These are phyloP conservation scores for Scartelaos histophorus DNA, from an alignment of 2,113 vertebrate species.

Conservation along the genomic window DNA sequence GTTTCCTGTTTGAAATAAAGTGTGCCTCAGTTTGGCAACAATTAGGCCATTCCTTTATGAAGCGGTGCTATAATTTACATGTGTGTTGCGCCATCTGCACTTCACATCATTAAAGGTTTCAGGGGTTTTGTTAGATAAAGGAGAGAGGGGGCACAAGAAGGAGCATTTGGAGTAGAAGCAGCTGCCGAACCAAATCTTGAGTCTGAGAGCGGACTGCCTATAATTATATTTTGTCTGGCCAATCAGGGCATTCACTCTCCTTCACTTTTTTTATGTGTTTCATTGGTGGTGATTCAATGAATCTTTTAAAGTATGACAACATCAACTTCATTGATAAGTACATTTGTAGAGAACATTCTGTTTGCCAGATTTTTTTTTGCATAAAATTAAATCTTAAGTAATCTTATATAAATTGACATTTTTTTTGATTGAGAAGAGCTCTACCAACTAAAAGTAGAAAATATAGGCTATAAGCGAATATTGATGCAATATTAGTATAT, in stretches of 20 bases:
- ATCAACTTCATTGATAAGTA: background rate
- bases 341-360: background rate
- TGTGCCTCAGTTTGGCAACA: constrained; percentile 6
- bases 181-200: constrained; percentile 3
- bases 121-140: constrained; percentile 7
- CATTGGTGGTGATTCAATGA: background rate
- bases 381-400: too few species aligned
- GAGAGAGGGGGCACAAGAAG: background rate
- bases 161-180: constrained; percentile 8
- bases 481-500: too few species aligned
- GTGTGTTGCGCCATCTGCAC: constrained; percentile 5
- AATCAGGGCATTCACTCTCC: background rate
- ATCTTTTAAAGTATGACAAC: background rate
- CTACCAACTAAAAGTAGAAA: too few species aligned
- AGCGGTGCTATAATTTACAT: constrained; percentile 9
- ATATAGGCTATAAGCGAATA: too few species aligned
- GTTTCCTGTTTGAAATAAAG: background rate
- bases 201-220: background rate
- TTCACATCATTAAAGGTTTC: constrained; percentile 5
- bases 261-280: constrained; percentile 1
- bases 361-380: background rate
- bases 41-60: constrained; percentile 5
- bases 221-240: background rate
- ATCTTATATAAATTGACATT: too few species aligned
- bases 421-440: too few species aligned